A percentile compares a stretch with the other conserved stretches of the same genome.
Evolutionary conservation across 2,797 vertebrate genomes (phyloP).

Genomic region (Chiropotes sagulatus): DNA sequence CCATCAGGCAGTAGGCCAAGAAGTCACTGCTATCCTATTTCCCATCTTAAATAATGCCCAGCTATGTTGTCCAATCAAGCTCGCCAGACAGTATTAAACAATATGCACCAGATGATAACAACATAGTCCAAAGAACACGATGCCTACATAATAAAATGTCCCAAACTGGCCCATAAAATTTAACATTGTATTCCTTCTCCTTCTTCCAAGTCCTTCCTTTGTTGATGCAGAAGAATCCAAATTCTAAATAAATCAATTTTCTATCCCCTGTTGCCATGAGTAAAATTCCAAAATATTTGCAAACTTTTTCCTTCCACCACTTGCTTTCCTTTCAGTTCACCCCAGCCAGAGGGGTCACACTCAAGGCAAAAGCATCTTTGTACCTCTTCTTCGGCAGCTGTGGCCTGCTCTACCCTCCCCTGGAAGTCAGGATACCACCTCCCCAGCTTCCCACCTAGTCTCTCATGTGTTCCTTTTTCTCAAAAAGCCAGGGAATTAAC

Average conservation of each 20-base stretch:
- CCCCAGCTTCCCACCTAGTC: background rate
- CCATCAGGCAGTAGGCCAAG: constrained; percentile 62
- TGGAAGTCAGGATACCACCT: background rate
- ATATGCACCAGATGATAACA: constrained; percentile 68
- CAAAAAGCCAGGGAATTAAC: background rate
- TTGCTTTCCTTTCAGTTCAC: background rate
- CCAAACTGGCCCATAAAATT: constrained; percentile 54
- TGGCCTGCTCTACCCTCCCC: background rate
- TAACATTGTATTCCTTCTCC: constrained; percentile 19
- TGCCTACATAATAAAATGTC: constrained; percentile 50
- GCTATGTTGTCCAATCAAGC: constrained; percentile 50
- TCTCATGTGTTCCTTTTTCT: background rate
- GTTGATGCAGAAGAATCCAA: constrained; percentile 56
- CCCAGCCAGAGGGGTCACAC: background rate
- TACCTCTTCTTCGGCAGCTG: background rate
- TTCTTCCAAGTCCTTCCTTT: constrained; percentile 61
- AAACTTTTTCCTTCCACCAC: background rate
- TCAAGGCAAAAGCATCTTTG: background rate
- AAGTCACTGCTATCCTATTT: constrained; percentile 61
- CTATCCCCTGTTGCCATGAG: background rate
- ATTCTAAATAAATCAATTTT: constrained; percentile 29
- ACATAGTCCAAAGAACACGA: constrained; percentile 63
- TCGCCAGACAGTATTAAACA: constrained; percentile 61
- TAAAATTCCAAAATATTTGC: constrained; percentile 17
- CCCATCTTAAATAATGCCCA: constrained; percentile 67